Evolutionary conservation across 1,140 invertebrate species (phyloP).

Genomic region (Trichomalopsis sarcophagae): DNA sequence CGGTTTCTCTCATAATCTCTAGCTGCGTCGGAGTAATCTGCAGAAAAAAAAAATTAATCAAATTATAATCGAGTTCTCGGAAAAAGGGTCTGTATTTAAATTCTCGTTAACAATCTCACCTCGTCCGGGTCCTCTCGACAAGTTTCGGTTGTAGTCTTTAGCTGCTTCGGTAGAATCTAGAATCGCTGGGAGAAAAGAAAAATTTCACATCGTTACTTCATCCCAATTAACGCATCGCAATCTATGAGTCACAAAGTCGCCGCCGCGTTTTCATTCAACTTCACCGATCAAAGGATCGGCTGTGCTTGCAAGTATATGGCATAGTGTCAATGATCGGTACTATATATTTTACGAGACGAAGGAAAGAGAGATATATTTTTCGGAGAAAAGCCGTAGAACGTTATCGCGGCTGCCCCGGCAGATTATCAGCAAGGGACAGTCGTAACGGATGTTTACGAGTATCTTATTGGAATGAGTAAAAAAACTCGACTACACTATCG

Average conservation of each 20-base stretch:
- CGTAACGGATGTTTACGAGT: slow-evolving; percentile 49
- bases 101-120: slow-evolving; percentile 14
- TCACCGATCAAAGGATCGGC: neutral
- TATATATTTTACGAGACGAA: neutral
- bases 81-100: neutral
- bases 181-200: slow-evolving; percentile 11
- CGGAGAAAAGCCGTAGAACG: slow-evolving; percentile 3
- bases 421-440: slow-evolving; percentile 44
- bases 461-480: neutral
- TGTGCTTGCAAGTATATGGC: neutral
- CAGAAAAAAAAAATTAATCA: neutral
- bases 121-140: slow-evolving; percentile 29
- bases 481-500: neutral
- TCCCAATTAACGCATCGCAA: neutral
- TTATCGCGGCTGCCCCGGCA: slow-evolving; percentile 22
- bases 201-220: neutral
- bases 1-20: slow-evolving; percentile 34
- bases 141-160: slow-evolving; percentile 33
- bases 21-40: slow-evolving; percentile 12
- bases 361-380: slow-evolving; percentile 32
- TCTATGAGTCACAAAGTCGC: neutral
- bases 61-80: neutral
- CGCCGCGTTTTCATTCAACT: neutral
- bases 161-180: slow-evolving; percentile 9
- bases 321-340: neutral